Evolutionary conservation across 2,113 vertebrate species (phyloP), one percentile per base, ranked within the genome.

Genomic region (Todiramphus chloris): DNA sequence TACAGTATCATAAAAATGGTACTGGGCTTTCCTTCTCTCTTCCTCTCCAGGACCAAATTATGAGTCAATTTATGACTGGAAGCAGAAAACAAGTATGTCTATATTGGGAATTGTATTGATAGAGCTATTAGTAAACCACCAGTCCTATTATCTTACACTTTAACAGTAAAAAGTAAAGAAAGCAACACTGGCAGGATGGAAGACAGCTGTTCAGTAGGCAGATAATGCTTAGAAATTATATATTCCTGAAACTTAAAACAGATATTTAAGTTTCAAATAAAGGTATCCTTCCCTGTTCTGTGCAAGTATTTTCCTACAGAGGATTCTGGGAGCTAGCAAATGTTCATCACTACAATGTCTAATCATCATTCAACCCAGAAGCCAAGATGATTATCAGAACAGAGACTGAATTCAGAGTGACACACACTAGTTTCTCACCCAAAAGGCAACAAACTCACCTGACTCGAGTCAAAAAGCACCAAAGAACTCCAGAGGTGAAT

Each of bases 121-220:
- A 93, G 6, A 92, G 41, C 37, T 78, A 88, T 89, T 87, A 89
- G 90, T 66, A 95, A 83, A 82, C 39, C 6, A 13, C 17, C 62
- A 93, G 48, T 43, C 35, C 50, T 48, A 74, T 78, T 87, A 95
- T n/a, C 80, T 25, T 62, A 17, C 87, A 53, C 53, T 97, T 88
- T 62, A 82, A 51, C 27, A 80, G 33, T 83, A 84, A 96, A 56
- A 90, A 95, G 60, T 93, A 39, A 90, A 64, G 87, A 92, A 78
- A 83, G 37, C 58, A 93, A 75, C 56, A 87, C 24, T 76, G 73
- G 20, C 46, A 84, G 72, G 59, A 91, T 58, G 83, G 91, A 81
- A 95, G 91, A 68, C 97, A 97, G 96, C 89, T 97, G 97, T 76
- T 97, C 72, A 91, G 97, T 97, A 94, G 97, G 97, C 19, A 80